Evolutionary conservation across 1,140 invertebrate species (phyloP), one percentile per base, ranked within the genome.

Genomic region (Adelges cooleyi): DNA sequence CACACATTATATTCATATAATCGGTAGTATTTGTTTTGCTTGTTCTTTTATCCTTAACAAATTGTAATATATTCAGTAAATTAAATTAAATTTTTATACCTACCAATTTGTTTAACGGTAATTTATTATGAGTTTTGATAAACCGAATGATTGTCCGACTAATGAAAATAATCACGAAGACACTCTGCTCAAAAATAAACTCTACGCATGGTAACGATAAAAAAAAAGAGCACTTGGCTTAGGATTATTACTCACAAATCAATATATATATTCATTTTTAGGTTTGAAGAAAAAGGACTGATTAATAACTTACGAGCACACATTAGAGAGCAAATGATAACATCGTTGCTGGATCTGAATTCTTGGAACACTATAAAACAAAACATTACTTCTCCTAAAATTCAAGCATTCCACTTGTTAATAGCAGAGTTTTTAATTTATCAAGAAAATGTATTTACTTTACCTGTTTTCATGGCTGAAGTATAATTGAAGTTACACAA

Each of bases 361-460:
- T 5, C 2, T 0, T 27, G 6, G 8, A 44, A 18, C 3, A 15
- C n/a, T 6, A 59, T 29, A n/a, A 48, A 62, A 20, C 17, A 15
- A 6, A 62, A 62, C 15, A 2, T 13, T 10, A 27, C 11, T 1
- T 48, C 56, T 44, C 42, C 56, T 15, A 59, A 33, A 13, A 20
- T 22, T 9, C 56, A 27, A 3, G 42, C 56, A 4, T 18, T 62
- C 5, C 44, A 48, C 17, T 15, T 62, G 18, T 29, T 62, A 8
- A 17, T 62, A 18, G 56, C 56, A 1, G 56, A 62, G 20, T 62
- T 62, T 18, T 15, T 62, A 2, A 22, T 62, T n/a, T 27, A 62
- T 6, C 56, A 48, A 62, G 25, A 62, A 46, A 20, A 27, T 29
- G 8, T 62, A 1, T 29, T 20, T 20, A 48, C 56, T 4, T 18